These are phyloP conservation scores for Nemapogon koenigi DNA, from an alignment of 2,888 invertebrate species.

Conservation along the genomic window DNA sequence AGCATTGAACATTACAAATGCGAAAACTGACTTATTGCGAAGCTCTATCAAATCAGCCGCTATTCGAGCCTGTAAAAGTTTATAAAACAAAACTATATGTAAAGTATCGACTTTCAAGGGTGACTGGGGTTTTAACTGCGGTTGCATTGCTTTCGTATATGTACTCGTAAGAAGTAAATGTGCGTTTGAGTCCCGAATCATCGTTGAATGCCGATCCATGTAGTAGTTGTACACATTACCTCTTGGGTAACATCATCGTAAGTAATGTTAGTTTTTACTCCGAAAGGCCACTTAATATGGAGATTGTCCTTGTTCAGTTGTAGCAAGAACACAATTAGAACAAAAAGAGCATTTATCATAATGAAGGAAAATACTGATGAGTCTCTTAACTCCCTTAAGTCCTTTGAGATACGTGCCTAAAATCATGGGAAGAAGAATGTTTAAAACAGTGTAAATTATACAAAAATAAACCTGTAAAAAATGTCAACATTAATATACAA, in stretches of 20 bases:
- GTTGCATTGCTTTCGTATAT: slow-evolving; percentile 6
- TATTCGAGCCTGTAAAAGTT: slow-evolving; percentile 80
- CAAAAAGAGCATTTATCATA: slow-evolving; percentile 99
- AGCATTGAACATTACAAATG: slow-evolving; percentile 99
- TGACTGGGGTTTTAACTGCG: slow-evolving; percentile 58
- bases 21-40: slow-evolving; percentile 96
- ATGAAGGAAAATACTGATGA: slow-evolving; percentile 96
- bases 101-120: slow-evolving; percentile 59
- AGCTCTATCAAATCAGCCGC: slow-evolving; percentile 91
- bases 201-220: slow-evolving; percentile 54
- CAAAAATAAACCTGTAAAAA: not conserved
- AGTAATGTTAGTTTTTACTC: slow-evolving; percentile 92
- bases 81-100: slow-evolving; percentile 49
- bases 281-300: slow-evolving; percentile 96
- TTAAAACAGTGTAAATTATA: slow-evolving; percentile 1
- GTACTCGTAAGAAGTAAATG: slow-evolving; percentile 7
- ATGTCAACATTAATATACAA: too few relatives aligned
- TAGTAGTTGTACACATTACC: slow-evolving; percentile 73
- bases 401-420: slow-evolving; percentile 89
- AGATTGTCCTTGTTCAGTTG: slow-evolving; percentile 97
- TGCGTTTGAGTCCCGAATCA: slow-evolving; percentile 34
- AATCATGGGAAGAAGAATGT: slow-evolving; percentile 44
- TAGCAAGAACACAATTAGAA: slow-evolving; percentile 96
- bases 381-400: slow-evolving; percentile 94
- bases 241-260: slow-evolving; percentile 89